Evolutionary conservation across 2,113 vertebrate species (phyloP).

Genomic region (Chlamydotis undulata): DNA sequence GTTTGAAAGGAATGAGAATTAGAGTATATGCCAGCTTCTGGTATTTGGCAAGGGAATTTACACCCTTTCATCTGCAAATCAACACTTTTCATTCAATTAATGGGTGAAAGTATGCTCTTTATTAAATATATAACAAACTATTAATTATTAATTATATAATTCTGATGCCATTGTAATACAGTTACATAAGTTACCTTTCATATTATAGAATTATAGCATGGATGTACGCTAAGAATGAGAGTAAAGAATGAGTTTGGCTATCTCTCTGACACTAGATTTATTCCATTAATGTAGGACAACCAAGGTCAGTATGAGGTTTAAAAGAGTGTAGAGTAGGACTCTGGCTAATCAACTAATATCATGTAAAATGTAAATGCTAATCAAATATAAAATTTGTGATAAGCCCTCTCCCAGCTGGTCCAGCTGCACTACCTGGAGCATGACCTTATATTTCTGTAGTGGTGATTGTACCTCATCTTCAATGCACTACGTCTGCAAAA

Average conservation of each 20-base stretch:
- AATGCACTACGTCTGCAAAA: fast-evolving
- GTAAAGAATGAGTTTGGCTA: not conserved
- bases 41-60: not conserved
- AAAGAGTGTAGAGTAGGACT: not conserved
- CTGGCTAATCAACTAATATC: not conserved
- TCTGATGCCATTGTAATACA: not conserved
- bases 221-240: not conserved
- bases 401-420: not conserved
- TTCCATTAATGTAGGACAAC: not conserved
- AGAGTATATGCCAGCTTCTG: not conserved
- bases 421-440: not conserved
- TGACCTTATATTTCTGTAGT: not conserved
- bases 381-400: not conserved
- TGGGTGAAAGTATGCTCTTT: not conserved
- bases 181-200: not conserved
- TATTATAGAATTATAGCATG: not conserved
- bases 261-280: not conserved
- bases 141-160: not conserved
- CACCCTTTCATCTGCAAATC: not conserved
- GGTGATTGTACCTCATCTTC: not conserved
- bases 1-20: not conserved
- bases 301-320: not conserved
- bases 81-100: not conserved
- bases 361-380: not conserved
- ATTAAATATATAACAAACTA: not conserved